phyloP scores from a whole-genome alignment of 1,140 invertebrate species.

The Formica exsecta region DNA sequence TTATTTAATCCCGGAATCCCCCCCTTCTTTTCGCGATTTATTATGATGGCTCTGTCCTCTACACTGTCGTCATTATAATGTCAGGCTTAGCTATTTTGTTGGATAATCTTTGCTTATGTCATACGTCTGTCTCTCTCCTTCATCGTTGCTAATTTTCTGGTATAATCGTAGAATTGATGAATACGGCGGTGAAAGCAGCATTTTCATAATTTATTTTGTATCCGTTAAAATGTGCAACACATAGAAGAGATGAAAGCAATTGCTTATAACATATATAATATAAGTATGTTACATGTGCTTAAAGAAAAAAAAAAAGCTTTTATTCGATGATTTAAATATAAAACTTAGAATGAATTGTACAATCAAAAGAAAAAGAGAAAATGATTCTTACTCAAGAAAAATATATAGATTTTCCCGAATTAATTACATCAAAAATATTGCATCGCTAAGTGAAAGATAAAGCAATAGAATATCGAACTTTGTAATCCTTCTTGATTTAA shows the following conservation, averaged over 20 bases:
- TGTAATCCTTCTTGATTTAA: neutral
- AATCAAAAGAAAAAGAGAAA: neutral
- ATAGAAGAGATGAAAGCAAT: neutral
- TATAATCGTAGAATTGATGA: neutral
- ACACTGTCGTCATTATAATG: neutral
- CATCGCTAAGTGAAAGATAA: neutral
- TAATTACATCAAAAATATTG: neutral
- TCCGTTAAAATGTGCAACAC: neutral
- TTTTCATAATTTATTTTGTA: neutral
- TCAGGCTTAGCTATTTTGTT: neutral
- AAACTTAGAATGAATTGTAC: neutral
- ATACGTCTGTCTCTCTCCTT: neutral
- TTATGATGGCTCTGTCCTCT: slow-evolving; percentile 3
- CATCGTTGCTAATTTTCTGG: neutral
- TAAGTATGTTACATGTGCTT: neutral
- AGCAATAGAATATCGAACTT: neutral
- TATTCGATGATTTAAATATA: neutral
- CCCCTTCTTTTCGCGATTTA: neutral
- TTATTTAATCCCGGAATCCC: slow-evolving; percentile 19
- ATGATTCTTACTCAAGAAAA: neutral
- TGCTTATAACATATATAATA: neutral
- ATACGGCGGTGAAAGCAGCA: neutral
- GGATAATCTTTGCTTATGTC: neutral
- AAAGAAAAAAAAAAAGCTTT: neutral
- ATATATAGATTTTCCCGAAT: neutral